Evolutionary conservation across 2,888 invertebrate species (phyloP), one percentile per base, ranked within the genome.

Genomic region (Acleris cristana): DNA sequence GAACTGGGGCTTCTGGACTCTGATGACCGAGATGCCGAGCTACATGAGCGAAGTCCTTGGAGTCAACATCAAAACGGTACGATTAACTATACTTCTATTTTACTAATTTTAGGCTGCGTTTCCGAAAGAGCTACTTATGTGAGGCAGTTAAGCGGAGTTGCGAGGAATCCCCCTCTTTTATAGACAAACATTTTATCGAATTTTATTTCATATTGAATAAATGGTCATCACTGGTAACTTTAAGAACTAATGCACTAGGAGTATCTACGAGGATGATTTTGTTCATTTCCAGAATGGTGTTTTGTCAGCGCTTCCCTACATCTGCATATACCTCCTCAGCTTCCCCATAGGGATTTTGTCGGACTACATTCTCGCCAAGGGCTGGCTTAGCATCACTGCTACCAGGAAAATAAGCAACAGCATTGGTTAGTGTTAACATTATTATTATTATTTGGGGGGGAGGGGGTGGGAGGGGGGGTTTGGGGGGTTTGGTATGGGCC

Each of bases 1-100:
- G 74, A 95, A 95, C 73, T 96, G 96, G 95, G 96, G 96, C 8
- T 96, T 95, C 82, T 96, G 95, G 92, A 96, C 95, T 0, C 85
- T 96, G 7, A 88, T 96, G 69, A 95, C 95, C 0, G 94, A 96
- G 82, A 94, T 95, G 74, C 96, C 96, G 0, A 94, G 94, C 0
- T 96, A 96, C 77, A 94, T 96, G 92, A 94, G 93, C 69, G 87
- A 88, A 54, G 94, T 95, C 0, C 86, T 96, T 0, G 86, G 92
- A 40, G 94, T 95, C 60, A 86, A 96, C 66, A 94, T 96, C 2
- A 93, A 94, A 80, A 79, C 93, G 73, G 95, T 95, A 73, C 77
- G 26, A 26, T 23, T 23, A 23, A 3, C 23, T 23, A 23, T 23
- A 23, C 23, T 21, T n/a, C n/a, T n/a, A n/a, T n/a, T n/a, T n/a